These are phyloP conservation scores for Hydrolagus colliei DNA, from an alignment of 2,797 vertebrate genomes.

Conservation along the genomic window DNA sequence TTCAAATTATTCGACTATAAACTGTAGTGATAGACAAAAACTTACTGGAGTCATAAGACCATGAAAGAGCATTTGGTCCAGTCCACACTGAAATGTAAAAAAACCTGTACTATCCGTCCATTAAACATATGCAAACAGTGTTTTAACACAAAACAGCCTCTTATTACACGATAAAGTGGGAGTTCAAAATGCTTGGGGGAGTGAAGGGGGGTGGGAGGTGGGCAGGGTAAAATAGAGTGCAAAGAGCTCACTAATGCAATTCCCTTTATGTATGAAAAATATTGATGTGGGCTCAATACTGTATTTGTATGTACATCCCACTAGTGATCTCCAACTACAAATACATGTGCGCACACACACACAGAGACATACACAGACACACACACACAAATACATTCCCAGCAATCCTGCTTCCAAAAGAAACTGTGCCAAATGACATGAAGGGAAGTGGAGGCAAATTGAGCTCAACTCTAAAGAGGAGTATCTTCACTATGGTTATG, in stretches of 20 bases:
- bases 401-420: no score
- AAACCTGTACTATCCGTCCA: background rate
- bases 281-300: no score
- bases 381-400: no score
- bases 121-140: background rate
- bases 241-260: background rate
- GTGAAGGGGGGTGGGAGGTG: no score
- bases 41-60: background rate
- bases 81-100: background rate
- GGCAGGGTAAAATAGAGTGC: background rate
- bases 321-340: no score
- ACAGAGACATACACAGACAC: no score
- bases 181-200: background rate
- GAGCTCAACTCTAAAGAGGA: no score
- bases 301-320: no score
- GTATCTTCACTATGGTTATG: no score
- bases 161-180: background rate
- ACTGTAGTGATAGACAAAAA: background rate
- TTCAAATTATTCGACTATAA: background rate
- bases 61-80: background rate
- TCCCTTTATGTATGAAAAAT: background rate
- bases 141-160: background rate
- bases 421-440: no score
- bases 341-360: no score
- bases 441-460: no score